These are phyloP conservation scores for Tryphoninae sp. DNA, from an alignment of 2,888 invertebrate genomes.

Conservation along the genomic window DNA sequence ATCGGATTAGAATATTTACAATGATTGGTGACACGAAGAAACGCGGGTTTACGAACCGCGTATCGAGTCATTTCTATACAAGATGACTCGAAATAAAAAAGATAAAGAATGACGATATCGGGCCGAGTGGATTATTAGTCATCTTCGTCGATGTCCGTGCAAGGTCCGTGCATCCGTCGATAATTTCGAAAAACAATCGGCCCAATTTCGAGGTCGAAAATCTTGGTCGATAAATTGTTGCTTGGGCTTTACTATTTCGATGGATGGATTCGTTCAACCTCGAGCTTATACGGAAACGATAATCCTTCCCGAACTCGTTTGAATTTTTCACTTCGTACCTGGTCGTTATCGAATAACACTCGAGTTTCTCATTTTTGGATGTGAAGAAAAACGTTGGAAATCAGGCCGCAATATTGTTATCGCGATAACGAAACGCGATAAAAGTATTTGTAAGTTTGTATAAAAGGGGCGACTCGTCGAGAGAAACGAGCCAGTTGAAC, in stretches of 20 bases:
- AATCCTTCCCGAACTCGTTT: no score
- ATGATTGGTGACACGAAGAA: not conserved
- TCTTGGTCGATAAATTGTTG: no score
- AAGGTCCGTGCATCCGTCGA: no score
- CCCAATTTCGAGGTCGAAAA: no score
- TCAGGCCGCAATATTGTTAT: not conserved
- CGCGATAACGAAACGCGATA: not conserved
- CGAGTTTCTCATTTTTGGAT: not conserved
- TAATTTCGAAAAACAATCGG: no score
- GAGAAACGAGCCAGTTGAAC: slow-evolving; percentile 5
- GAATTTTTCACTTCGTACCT: no score
- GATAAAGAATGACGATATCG: slow-evolving; percentile 2
- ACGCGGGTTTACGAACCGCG: not conserved
- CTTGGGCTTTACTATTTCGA: no score
- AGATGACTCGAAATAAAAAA: not conserved
- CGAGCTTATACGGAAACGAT: no score
- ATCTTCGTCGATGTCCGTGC: not conserved
- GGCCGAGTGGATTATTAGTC: slow-evolving; percentile 3
- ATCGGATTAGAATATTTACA: no score
- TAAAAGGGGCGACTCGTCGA: not conserved
- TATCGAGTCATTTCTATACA: not conserved
- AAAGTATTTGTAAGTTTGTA: not conserved
- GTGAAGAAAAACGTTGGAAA: not conserved
- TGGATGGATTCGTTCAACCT: no score
- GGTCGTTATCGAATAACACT: not conserved